Evolutionary conservation across 2,113 vertebrate genomes (phyloP).

Genomic region (Anolis sagrei): DNA sequence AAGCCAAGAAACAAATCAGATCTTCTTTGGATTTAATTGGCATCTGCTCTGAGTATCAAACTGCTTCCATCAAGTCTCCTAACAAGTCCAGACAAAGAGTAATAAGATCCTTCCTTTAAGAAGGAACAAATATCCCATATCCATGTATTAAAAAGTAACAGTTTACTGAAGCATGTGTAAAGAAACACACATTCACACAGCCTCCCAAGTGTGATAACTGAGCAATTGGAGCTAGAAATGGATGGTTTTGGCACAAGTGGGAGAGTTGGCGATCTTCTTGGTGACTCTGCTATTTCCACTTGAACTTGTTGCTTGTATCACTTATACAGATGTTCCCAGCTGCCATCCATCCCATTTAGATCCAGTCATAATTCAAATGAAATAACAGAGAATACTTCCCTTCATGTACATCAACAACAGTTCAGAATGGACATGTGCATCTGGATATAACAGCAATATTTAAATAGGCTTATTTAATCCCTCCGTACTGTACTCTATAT

Average conservation of each 20-base stretch:
- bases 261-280: not conserved
- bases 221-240: constrained; percentile 5
- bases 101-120: constrained; percentile 30
- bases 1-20: constrained; percentile 91
- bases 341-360: not conserved
- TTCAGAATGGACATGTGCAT: constrained; percentile 10
- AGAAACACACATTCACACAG: not conserved
- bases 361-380: constrained; percentile 23
- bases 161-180: constrained; percentile 21
- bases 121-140: constrained; percentile 35
- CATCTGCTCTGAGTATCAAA: constrained; percentile 85
- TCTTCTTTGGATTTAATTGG: constrained; percentile 95
- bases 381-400: constrained; percentile 30
- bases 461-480: constrained; percentile 29
- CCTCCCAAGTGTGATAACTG: constrained; percentile 6
- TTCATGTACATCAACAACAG: constrained; percentile 20
- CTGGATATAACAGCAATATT: not conserved
- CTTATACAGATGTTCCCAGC: not conserved
- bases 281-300: not conserved
- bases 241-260: not conserved
- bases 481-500: constrained; percentile 22
- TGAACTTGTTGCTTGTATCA: not conserved
- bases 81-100: constrained; percentile 40
- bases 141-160: constrained; percentile 37
- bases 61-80: constrained; percentile 39